These are phyloP conservation scores for Nephotettix cincticeps DNA, from an alignment of 1,140 invertebrate species.

Conservation along the genomic window DNA sequence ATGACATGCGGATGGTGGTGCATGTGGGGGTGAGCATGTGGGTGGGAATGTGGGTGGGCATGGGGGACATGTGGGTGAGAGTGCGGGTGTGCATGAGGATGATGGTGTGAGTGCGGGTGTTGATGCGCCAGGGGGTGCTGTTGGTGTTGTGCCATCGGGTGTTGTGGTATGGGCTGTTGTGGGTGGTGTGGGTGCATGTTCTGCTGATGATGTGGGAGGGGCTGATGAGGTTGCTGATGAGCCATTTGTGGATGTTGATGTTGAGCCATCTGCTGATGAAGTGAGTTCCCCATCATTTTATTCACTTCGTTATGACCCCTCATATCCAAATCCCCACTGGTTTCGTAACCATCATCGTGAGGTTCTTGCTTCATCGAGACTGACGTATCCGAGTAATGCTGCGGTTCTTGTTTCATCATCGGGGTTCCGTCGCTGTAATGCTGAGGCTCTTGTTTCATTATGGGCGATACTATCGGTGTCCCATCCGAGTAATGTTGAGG, in stretches of 20 bases:
- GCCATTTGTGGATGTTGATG: constrained; percentile 27
- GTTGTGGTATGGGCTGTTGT: constrained; percentile 40
- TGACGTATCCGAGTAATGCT: background rate
- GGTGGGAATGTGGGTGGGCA: constrained; percentile 41
- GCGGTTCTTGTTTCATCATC: constrained; percentile 18
- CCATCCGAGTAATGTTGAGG: background rate
- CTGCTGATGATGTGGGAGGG: constrained; percentile 29
- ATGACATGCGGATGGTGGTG: constrained; percentile 23
- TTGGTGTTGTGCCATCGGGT: constrained; percentile 27
- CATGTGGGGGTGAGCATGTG: constrained; percentile 42
- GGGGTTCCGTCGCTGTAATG: background rate
- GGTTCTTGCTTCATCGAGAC: constrained; percentile 63
- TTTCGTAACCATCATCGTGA: constrained; percentile 84
- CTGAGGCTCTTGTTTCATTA: constrained; percentile 28
- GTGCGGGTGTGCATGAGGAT: constrained; percentile 38
- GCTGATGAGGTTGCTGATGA: constrained; percentile 29
- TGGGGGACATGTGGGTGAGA: constrained; percentile 34
- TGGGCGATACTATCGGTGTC: background rate
- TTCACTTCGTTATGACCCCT: constrained; percentile 46
- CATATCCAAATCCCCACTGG: constrained; percentile 73
- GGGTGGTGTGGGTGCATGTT: constrained; percentile 28
- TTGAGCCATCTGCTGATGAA: constrained; percentile 31
- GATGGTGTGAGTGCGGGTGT: constrained; percentile 43
- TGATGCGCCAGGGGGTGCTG: constrained; percentile 23
- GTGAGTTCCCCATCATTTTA: constrained; percentile 6